Percentiles rank a stretch among this genome's conserved stretches.
Conservation (phyloP, 2,888 invertebrate genomes). For the Herminia tarsipennalis region DNA sequence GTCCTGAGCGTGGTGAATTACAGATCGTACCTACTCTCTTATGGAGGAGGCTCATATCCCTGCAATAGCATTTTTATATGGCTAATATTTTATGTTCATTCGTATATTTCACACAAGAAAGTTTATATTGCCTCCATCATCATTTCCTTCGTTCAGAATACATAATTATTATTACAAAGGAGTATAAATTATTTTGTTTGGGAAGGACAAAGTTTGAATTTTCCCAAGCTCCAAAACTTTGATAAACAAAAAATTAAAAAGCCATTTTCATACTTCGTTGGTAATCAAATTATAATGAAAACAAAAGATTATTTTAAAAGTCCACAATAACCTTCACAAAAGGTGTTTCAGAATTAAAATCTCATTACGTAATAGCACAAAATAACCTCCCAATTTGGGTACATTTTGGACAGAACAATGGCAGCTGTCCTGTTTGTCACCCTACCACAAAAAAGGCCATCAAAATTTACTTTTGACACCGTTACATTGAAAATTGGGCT, state of each 20-base stretch:
- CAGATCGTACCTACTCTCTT: no score
- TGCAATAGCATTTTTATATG: no score
- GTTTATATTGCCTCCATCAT: not conserved
- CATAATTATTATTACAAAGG: not conserved
- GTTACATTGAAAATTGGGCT: constrained; percentile 2
- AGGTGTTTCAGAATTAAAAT: constrained; percentile 54
- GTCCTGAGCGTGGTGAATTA: no score
- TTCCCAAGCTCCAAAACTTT: constrained; percentile 9
- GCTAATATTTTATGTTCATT: no score
- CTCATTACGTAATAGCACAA: constrained; percentile 49
- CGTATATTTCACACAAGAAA: not conserved
- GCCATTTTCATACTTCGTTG: constrained; percentile 23
- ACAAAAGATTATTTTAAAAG: constrained; percentile 26
- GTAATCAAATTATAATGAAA: constrained; percentile 20
- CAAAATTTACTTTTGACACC: constrained; percentile 13
- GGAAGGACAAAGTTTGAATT: not conserved
- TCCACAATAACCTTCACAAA: constrained; percentile 37
- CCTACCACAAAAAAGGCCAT: constrained; percentile 28
- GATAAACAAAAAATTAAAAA: constrained; percentile 26
- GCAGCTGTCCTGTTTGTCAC: constrained; percentile 36
- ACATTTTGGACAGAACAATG: constrained; percentile 48
- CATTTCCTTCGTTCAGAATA: not conserved
- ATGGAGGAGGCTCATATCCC: no score
- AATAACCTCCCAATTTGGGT: constrained; percentile 48
- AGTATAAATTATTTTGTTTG: constrained; percentile 3